Base-by-base conservation (phyloP, 2,797 vertebrate species). In the Glyptemys insculpta region DNA sequence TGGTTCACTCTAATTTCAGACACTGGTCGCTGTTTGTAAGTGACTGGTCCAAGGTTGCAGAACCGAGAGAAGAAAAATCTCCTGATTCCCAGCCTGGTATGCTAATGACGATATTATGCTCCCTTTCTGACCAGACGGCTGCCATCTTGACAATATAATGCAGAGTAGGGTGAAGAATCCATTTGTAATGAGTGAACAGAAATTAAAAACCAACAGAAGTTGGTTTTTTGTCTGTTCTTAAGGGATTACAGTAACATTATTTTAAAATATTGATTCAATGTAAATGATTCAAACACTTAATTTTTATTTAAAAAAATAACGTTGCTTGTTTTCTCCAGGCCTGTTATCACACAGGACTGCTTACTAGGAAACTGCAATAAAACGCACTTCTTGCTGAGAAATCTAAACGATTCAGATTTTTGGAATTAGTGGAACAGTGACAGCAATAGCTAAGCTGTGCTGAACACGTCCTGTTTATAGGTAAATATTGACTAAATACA, bases 311-410 rank as follows among this genome's bases (percentile, higher is more conserved):
- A 65, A 57, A n/a, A 74, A 0, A 21, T 19, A 68, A 21, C 9
- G 3, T 68, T 23, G 29, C 31, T 31, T 72, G 65, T 41, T 72
- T 68, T 72, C 34, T 37, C n/a, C n/a, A 23, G 65, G 23, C 10
- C 19, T 23, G 5, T 23, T 23, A 72, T 21, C 19, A 72, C 18
- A 68, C 18, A 68, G 65, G 19, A 68, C 65, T 68, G 34, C n/a
- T 37, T 72, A 23, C 21, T 41, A 37, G 68, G 37, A 72, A n/a
- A 56, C 83, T 89, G n/a, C 80, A 95, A 19, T 88, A 87, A 88
- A 49, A 81, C 29, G 12, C 91, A 88, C 9, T 29, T 81, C 52
- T 90, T 76, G 34, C 78, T 81, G 89, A 76, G 74, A 86, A 37
- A 83, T 44, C 68, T 79, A 37, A 47, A 41, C 10, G 3, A 7